Conservation (phyloP, 2,797 vertebrate species). For the Tolypeutes matacus region DNA sequence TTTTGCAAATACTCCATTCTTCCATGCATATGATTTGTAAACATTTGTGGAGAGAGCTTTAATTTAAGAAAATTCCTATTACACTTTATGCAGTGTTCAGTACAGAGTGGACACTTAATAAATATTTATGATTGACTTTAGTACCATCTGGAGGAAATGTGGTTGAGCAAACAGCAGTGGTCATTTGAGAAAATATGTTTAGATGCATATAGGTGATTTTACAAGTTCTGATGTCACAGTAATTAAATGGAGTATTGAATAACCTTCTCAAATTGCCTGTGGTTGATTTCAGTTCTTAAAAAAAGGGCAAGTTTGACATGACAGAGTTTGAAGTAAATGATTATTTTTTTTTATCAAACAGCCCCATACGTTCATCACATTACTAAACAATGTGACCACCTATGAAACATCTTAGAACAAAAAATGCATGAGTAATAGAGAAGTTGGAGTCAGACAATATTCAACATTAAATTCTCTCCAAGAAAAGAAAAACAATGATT, state of each 20-base stretch:
- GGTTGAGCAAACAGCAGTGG: conserved; percentile 49
- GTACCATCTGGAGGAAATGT: conserved; percentile 43
- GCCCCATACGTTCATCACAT: conserved; percentile 43
- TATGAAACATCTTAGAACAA: conserved; percentile 62
- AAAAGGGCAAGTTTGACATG: conserved; percentile 77
- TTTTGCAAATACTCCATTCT: background rate
- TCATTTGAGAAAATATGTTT: conserved; percentile 48
- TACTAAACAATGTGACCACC: background rate
- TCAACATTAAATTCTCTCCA: conserved; percentile 60
- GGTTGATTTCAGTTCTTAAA: conserved; percentile 65
- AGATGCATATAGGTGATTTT: conserved; percentile 65
- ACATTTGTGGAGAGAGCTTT: conserved; percentile 8
- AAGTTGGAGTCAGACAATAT: conserved; percentile 62
- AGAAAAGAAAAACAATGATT: conserved; percentile 48
- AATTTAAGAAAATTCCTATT: conserved; percentile 28
- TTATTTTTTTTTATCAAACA: conserved; percentile 67
- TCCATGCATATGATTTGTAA: conserved; percentile 6
- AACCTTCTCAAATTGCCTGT: conserved; percentile 80
- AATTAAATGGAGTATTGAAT: conserved; percentile 81
- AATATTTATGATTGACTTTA: conserved; percentile 32
- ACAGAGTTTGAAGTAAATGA: conserved; percentile 78
- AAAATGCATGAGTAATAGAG: conserved; percentile 66
- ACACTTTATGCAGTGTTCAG: background rate
- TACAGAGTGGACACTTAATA: conserved; percentile 1
- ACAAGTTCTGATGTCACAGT: conserved; percentile 83